Evolutionary conservation across 2,113 vertebrate species (phyloP), one percentile per base, ranked within the genome.

Genomic region (Dolichotis patagonum): DNA sequence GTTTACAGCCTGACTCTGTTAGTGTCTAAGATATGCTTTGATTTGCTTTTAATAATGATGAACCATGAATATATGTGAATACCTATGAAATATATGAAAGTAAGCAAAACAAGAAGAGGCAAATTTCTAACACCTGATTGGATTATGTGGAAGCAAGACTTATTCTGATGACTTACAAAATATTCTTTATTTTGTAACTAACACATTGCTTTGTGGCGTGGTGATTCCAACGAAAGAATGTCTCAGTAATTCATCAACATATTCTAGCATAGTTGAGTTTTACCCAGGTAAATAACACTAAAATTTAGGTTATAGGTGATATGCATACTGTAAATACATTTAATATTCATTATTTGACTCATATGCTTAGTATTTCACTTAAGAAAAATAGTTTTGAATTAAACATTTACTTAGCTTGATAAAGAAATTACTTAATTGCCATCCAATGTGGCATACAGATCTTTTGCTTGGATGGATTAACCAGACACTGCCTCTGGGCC

Each of bases 351-450:
- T 56, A n/a, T 8, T 91, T 84, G 26, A 30, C 41, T 90, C 41
- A 11, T 30, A 65, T 75, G 24, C 60, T 28, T 1, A 41, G 6
- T 11, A 30, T 14, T 49, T 58, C 20, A 35, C 65, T 86, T 63
- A 85, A 90, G 43, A 92, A 58, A 95, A 93, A n/a, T 41, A 12
- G 19, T 12, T 83, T 86, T 69, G 26, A 96, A 92, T 30, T 82
- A 41, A 85, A 65, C 2, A 60, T 28, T 58, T 6, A 43, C 30
- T 32, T 28, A 73, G 56, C 75, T 88, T 49, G 28, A 17, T 35
- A 56, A 49, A 38, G 7, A 52, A 81, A 52, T 46, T 11, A 69
- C 35, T 78, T 95, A 52, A 77, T 46, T 58, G 62, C 12, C 41
- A 14, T 69, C 17, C 16, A 11, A 63, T 46, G 7, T 5, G 67